Evolutionary conservation across 2,888 invertebrate genomes (phyloP).

Genomic region (Drosophila conformis): DNA sequence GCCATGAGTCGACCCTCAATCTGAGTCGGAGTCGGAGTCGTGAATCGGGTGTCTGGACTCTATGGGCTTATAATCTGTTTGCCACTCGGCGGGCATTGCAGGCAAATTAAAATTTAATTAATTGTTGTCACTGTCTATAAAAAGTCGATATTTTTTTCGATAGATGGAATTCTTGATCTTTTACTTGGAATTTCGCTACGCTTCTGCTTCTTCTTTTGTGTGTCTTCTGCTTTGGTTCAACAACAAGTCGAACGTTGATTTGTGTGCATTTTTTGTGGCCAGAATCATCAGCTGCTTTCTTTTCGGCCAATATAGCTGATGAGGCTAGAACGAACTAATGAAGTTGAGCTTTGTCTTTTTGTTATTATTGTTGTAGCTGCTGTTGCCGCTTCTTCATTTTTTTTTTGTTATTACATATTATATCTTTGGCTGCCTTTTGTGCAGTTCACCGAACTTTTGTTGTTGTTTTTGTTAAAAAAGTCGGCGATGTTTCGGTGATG

Average conservation of each 20-base stretch:
- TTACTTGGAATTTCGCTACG: conserved; percentile 60
- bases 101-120: conserved; percentile 78
- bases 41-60: conserved; percentile 4
- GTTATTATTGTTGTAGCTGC: conserved; percentile 24
- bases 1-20: conserved; percentile 19
- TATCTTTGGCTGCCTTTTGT: conserved; percentile 58
- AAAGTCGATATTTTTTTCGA: conserved; percentile 69
- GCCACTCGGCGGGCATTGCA: conserved; percentile 39
- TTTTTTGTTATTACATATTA: conserved; percentile 58
- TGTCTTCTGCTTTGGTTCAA: conserved; percentile 38
- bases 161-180: conserved; percentile 24
- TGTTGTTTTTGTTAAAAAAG: conserved; percentile 44
- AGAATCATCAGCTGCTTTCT: conserved; percentile 66
- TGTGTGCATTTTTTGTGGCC: conserved; percentile 73
- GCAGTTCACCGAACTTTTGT: conserved; percentile 78
- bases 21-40: conserved; percentile 5
- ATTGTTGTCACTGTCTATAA: conserved; percentile 79
- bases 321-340: conserved; percentile 66
- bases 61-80: conserved; percentile 6
- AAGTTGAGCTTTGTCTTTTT: conserved; percentile 69
- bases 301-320: conserved; percentile 62
- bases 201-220: conserved; percentile 23
- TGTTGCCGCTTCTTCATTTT: conserved; percentile 10
- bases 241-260: conserved; percentile 73
- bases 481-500: conserved; percentile 66